A percentile compares a stretch with the other conserved stretches of the same genome.
phyloP scores from a whole-genome alignment of 2,113 vertebrate species.

The Nothoprocta perdicaria region DNA sequence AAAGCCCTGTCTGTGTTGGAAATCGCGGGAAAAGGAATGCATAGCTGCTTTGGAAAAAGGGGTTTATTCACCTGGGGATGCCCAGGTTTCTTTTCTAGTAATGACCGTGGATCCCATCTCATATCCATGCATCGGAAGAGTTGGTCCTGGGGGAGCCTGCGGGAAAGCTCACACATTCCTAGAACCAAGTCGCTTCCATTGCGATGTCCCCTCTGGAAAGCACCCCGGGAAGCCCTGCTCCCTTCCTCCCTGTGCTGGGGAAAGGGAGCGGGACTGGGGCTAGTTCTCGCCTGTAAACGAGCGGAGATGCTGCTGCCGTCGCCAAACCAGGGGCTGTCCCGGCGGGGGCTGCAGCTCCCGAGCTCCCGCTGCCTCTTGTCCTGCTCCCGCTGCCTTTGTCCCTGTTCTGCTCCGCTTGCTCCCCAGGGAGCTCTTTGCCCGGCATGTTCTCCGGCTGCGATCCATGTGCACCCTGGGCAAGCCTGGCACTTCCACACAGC shows the following conservation, averaged over 20 bases:
- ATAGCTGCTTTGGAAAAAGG: fast-evolving
- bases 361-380: not conserved
- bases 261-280: no score
- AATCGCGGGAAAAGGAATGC: fast-evolving
- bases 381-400: no score
- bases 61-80: not conserved
- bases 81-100: no score
- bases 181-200: no score
- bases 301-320: not conserved
- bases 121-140: no score
- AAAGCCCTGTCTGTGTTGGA: fast-evolving
- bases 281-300: not conserved
- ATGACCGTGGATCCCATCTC: no score
- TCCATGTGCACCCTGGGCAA: not conserved
- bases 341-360: fast-evolving
- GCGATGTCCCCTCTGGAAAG: no score
- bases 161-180: no score
- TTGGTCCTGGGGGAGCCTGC: no score
- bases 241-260: not conserved
- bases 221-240: no score
- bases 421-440: not conserved
- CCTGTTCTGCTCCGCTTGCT: no score
- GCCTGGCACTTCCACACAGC: not conserved
- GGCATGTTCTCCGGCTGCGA: not conserved
- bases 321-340: not conserved